These are phyloP conservation scores for Strigamia crassipes DNA, from an alignment of 2,888 invertebrate genomes.

Conservation along the genomic window DNA sequence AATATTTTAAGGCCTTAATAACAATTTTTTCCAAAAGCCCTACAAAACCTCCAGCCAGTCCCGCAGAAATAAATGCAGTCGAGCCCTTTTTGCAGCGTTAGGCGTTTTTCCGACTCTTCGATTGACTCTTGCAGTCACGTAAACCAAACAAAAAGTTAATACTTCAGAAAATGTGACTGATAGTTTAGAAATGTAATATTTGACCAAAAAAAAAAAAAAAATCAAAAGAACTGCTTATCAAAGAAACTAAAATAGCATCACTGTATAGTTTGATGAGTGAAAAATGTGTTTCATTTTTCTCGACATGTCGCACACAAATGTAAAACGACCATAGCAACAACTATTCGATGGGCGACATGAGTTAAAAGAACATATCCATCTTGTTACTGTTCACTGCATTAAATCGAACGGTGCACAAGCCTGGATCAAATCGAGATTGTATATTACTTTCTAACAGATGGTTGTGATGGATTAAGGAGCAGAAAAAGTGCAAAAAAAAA, in stretches of 20 bases:
- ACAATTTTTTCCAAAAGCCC: too few relatives aligned
- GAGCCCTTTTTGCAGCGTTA: too few relatives aligned
- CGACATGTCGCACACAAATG: neutral
- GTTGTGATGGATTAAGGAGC: neutral
- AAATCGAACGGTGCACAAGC: slow-evolving; percentile 3
- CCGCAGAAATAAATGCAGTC: too few relatives aligned
- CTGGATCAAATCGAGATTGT: slow-evolving; percentile 4
- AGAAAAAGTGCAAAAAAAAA: neutral
- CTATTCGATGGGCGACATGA: neutral
- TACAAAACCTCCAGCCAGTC: too few relatives aligned
- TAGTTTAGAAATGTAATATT: too few relatives aligned
- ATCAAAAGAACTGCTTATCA: neutral
- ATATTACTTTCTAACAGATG: slow-evolving; percentile 17
- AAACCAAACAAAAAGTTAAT: too few relatives aligned
- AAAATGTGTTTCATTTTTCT: neutral
- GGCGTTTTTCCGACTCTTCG: too few relatives aligned
- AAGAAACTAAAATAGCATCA: neutral
- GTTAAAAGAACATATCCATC: neutral
- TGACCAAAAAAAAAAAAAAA: neutral
- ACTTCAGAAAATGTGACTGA: too few relatives aligned
- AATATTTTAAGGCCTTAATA: too few relatives aligned
- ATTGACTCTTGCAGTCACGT: too few relatives aligned
- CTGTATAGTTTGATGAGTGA: neutral
- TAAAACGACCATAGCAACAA: neutral
- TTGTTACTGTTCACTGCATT: slow-evolving; percentile 8